phyloP scores from a whole-genome alignment of 2,888 invertebrate genomes.

The Acanthoscelides obtectus region DNA sequence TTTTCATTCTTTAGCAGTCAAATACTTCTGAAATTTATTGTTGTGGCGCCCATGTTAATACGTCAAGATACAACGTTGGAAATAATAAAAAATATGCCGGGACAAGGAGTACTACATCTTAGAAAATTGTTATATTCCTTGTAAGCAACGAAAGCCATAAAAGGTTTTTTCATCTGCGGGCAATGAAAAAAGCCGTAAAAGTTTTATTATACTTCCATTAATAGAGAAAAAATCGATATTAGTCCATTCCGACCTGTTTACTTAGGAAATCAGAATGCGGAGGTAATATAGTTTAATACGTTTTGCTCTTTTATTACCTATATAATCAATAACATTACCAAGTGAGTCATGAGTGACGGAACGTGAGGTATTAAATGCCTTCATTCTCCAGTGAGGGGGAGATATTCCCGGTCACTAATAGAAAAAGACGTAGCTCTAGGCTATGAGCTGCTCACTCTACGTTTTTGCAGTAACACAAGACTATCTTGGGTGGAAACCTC shows the following conservation, averaged over 20 bases:
- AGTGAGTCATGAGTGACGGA: conserved; percentile 29
- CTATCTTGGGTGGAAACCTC: no score
- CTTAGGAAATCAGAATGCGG: conserved; percentile 18
- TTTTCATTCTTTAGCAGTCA: no score
- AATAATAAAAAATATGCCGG: background rate
- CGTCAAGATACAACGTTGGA: background rate
- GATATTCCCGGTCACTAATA: background rate
- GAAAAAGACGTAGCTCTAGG: background rate
- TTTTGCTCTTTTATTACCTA: conserved; percentile 24
- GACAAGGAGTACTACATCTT: background rate
- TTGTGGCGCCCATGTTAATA: background rate
- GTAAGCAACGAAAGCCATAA: conserved; percentile 16
- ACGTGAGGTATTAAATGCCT: conserved; percentile 14
- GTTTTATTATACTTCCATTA: conserved; percentile 22
- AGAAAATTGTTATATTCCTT: conserved; percentile 16
- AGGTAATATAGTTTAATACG: conserved; percentile 19
- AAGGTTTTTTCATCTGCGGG: conserved; percentile 19
- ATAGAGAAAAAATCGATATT: conserved; percentile 26
- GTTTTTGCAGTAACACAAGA: no score
- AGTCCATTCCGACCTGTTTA: conserved; percentile 24
- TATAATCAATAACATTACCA: conserved; percentile 33
- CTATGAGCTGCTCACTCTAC: no score
- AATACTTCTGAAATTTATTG: background rate
- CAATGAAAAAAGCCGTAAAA: conserved; percentile 22
- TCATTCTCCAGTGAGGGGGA: background rate